These are phyloP conservation scores for Lepilemur septentrionalis DNA, from an alignment of 2,797 vertebrate species.

Conservation along the genomic window DNA sequence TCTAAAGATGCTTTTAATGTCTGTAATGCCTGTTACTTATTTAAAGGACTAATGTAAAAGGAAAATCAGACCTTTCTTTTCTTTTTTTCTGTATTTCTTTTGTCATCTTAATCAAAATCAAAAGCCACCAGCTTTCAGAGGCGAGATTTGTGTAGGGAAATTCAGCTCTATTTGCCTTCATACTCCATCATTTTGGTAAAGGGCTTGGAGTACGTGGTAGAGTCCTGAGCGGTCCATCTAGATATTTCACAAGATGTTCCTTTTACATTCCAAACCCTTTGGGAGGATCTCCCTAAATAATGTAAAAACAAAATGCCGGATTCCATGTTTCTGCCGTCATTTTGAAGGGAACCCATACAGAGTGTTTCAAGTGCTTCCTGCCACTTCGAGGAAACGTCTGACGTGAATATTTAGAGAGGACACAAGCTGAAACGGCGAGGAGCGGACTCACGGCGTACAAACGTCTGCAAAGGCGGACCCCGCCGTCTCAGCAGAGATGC, in stretches of 20 bases:
- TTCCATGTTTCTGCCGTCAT: background rate
- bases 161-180: background rate
- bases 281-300: background rate
- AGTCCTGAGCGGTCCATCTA: background rate
- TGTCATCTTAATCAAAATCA: background rate
- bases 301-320: background rate
- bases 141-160: background rate
- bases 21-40: background rate
- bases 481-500: background rate
- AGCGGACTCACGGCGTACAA: background rate
- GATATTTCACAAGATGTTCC: background rate
- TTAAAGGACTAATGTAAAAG: background rate
- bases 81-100: background rate
- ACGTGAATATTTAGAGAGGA: background rate
- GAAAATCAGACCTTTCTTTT: background rate
- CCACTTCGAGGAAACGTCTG: background rate
- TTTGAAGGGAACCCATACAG: background rate
- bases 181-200: background rate
- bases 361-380: background rate
- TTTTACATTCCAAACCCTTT: background rate
- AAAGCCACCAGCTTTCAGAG: background rate
- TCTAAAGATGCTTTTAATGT: background rate
- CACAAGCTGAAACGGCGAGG: background rate
- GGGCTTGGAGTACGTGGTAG: too few species aligned
- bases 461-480: background rate